A percentile compares a stretch with the other conserved stretches of the same genome.
Conservation (phyloP, 1,140 invertebrate species). For the Drosophila pandora region DNA sequence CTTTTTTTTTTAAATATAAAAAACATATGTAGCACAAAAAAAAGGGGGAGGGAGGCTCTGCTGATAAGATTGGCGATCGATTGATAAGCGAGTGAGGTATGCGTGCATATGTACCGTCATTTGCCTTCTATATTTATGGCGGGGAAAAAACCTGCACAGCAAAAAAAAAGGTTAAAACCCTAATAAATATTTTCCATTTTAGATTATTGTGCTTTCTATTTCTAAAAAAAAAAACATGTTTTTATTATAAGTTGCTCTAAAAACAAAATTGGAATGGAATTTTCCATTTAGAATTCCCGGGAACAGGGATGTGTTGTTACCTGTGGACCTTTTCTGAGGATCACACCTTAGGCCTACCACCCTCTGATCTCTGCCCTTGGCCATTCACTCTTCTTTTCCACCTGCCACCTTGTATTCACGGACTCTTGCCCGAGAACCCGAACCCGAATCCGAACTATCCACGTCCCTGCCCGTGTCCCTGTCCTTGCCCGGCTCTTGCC, state of each 20-base stretch:
- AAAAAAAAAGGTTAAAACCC: not conserved
- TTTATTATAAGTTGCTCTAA: not conserved
- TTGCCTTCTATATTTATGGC: constrained; percentile 18
- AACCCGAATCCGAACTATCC: constrained; percentile 2
- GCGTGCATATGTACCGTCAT: not conserved
- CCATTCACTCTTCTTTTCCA: constrained; percentile 33
- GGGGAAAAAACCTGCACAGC: constrained; percentile 16
- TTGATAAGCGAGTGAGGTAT: constrained; percentile 38
- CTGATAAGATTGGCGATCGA: constrained; percentile 32
- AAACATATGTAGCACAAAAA: constrained; percentile 8
- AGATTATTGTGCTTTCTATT: not conserved
- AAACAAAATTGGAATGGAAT: constrained; percentile 12
- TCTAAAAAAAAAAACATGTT: constrained; percentile 13
- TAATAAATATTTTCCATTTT: not conserved
- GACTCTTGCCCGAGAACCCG: constrained; percentile 10
- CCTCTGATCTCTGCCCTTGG: not conserved
- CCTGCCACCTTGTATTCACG: constrained; percentile 24
- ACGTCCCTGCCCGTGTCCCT: constrained; percentile 29
- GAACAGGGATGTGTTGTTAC: constrained; percentile 5
- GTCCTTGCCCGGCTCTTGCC: constrained; percentile 36
- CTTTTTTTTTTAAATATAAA: constrained; percentile 32
- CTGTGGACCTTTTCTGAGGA: constrained; percentile 11
- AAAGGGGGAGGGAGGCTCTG: constrained; percentile 13
- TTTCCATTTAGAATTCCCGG: constrained; percentile 16
- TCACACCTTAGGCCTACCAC: constrained; percentile 18